phyloP scores from a whole-genome alignment of 1,140 invertebrate genomes.

The Drosophila nasuta region DNA sequence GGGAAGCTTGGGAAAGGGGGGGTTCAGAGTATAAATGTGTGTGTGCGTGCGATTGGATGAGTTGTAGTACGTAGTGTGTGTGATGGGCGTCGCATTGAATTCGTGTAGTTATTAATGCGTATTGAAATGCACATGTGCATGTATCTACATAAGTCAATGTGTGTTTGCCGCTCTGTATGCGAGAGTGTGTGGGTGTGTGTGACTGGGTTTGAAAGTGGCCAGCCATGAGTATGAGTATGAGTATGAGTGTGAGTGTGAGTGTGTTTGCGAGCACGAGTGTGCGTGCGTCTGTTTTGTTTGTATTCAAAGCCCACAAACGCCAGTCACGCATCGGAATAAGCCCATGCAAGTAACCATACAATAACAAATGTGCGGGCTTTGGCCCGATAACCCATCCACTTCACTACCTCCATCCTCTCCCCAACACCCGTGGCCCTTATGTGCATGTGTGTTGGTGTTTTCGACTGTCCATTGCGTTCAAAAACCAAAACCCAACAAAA shows the following conservation, averaged over 20 bases:
- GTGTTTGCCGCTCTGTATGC: slow-evolving; percentile 3
- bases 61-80: slow-evolving; percentile 20
- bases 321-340: slow-evolving; percentile 78
- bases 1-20: not conserved
- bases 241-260: slow-evolving; percentile 30
- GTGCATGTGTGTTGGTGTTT: slow-evolving; percentile 35
- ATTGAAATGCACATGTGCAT: slow-evolving; percentile 69
- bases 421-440: slow-evolving; percentile 20
- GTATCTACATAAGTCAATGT: slow-evolving; percentile 50
- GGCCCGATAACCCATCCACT: slow-evolving; percentile 26
- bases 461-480: slow-evolving; percentile 51
- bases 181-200: slow-evolving; percentile 39
- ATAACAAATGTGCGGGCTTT: slow-evolving; percentile 52
- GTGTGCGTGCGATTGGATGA: slow-evolving; percentile 27
- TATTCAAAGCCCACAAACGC: slow-evolving; percentile 80
- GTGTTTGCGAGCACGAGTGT: slow-evolving; percentile 36
- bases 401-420: not conserved
- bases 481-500: slow-evolving; percentile 67
- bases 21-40: slow-evolving; percentile 16
- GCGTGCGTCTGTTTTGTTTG: slow-evolving; percentile 71
- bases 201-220: slow-evolving; percentile 43
- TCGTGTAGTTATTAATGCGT: slow-evolving; percentile 81
- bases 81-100: slow-evolving; percentile 73
- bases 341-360: slow-evolving; percentile 65
- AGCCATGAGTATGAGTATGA: slow-evolving; percentile 26